Evolutionary conservation across 2,888 invertebrate species (phyloP), one percentile per base, ranked within the genome.

Genomic region (Heliconius cydno): DNA sequence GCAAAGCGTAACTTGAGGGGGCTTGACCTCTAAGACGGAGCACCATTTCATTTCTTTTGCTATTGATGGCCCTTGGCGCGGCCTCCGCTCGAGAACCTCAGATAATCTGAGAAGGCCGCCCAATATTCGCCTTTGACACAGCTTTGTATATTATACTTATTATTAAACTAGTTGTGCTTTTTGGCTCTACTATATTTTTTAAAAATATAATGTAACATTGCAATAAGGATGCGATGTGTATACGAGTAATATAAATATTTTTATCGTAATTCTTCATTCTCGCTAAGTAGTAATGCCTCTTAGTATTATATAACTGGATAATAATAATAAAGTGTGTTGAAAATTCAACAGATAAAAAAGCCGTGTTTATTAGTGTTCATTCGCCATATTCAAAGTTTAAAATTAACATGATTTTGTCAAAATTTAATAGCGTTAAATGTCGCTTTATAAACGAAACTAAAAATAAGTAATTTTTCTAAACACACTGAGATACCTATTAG

Each of bases 21-120:
- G 82, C 88, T 90, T 87, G 88, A 89, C 88, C 87, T 86, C 85
- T 81, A 83, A 84, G 85, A 85, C 85, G 85, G 86, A 85, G 86
- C 86, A 82, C 83, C 87, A 81, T 85, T 84, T 86, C 88, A 87
- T 89, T 89, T 86, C 87, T 88, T 87, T 86, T 85, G 85, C 86
- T 86, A 85, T 84, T 83, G 86, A 86, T 85, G 87, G 86, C 86
- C 87, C 89, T 86, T 84, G 84, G 86, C 84, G 87, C 87, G 87
- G 83, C 88, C 91, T 88, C 86, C 86, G 83, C 76, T 89, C 83
- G 84, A 92, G 92, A 86, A 89, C 86, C 86, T 84, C 86, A 85
- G 86, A 86, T 87, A 85, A 83, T 83, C 87, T 87, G 88, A 89
- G 90, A 90, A 90, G 91, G 91, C 86, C 85, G 77, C 88, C 78